These are phyloP conservation scores for Tenualosa ilisha DNA, from an alignment of 2,797 vertebrate genomes.

Conservation along the genomic window DNA sequence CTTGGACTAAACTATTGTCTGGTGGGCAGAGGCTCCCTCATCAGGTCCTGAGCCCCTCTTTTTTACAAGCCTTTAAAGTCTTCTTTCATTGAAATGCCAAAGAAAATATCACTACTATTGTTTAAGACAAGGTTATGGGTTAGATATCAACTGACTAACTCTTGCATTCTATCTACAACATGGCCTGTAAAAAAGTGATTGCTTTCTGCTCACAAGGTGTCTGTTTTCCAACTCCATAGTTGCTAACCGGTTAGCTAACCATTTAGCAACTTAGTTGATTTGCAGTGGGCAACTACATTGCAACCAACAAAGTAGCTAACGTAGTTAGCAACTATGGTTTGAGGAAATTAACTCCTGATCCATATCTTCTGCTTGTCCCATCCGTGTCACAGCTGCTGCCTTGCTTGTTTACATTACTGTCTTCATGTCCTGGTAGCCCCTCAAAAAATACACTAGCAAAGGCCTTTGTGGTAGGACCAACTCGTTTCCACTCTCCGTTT, in stretches of 20 bases:
- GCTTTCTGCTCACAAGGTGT: not conserved
- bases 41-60: not conserved
- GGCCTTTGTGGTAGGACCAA: not conserved
- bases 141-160: conserved; percentile 2
- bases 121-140: not conserved
- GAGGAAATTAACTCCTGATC: not conserved
- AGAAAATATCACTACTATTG: not conserved
- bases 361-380: not conserved
- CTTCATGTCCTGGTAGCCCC: not conserved
- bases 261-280: too few species aligned
- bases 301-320: too few species aligned
- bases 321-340: too few species aligned
- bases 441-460: not conserved
- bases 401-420: not conserved
- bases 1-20: not conserved
- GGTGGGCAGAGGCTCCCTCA: conserved; percentile 44
- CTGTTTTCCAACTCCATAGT: too few species aligned
- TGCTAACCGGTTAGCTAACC: too few species aligned
- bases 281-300: too few species aligned
- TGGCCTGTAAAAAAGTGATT: not conserved
- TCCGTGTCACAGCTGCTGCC: not conserved
- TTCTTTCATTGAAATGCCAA: not conserved
- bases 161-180: not conserved
- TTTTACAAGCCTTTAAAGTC: not conserved
- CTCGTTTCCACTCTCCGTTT: not conserved